Conservation (phyloP, 2,888 invertebrate genomes). For the Calameuta filiformis region DNA sequence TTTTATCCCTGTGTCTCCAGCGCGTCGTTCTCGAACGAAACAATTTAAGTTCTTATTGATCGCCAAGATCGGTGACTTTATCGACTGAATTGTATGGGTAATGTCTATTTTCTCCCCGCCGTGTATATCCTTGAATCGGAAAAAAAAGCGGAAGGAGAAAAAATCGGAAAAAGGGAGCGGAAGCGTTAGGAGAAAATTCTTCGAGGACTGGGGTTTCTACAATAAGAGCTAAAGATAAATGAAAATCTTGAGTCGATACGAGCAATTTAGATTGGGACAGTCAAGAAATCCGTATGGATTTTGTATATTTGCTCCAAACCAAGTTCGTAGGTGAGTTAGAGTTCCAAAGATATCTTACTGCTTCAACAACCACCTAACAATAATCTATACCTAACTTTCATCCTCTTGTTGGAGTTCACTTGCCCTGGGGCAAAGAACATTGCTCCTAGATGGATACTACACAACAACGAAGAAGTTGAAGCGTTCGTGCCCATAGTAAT, state of each 20-base stretch:
- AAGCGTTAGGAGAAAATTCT: background rate
- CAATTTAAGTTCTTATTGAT: background rate
- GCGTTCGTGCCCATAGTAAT: conserved; percentile 26
- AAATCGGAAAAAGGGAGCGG: background rate
- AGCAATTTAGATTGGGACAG: background rate
- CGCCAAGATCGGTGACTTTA: background rate
- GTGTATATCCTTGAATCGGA: background rate
- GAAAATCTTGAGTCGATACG: background rate
- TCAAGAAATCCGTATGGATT: background rate
- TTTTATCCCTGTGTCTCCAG: background rate
- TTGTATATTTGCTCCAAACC: background rate
- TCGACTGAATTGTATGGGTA: background rate
- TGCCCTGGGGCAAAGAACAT: background rate
- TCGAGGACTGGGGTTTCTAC: background rate
- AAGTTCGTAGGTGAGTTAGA: conserved; percentile 22
- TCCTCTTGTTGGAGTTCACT: background rate
- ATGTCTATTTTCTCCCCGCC: background rate
- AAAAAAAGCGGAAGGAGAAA: too few species aligned
- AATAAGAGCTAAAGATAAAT: background rate
- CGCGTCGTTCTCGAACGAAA: background rate
- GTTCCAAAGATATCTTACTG: conserved; percentile 39
- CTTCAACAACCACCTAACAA: conserved; percentile 36
- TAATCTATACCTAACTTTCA: conserved; percentile 35
- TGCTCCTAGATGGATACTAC: background rate
- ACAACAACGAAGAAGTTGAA: conserved; percentile 21